A percentile compares a stretch with the other conserved stretches of the same genome.
phyloP scores from a whole-genome alignment of 2,888 invertebrate species.

The Cerastis rubricosa region DNA sequence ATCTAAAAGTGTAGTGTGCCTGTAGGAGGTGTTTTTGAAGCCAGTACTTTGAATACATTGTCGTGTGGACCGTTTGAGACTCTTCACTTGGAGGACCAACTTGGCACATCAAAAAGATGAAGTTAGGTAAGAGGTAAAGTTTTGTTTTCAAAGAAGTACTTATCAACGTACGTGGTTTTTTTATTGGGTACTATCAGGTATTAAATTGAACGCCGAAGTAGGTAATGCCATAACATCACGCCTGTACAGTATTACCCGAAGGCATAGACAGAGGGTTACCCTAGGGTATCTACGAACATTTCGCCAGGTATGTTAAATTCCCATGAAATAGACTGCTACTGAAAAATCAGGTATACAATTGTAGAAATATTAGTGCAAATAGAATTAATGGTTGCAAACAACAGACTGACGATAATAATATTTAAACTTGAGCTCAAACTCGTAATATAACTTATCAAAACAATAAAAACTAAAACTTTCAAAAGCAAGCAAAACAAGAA shows the following conservation, averaged over 20 bases:
- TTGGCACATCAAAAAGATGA: constrained; percentile 1
- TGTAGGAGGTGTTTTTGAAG: neutral
- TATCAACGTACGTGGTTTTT: too few species aligned
- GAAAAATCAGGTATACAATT: neutral
- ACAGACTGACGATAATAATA: neutral
- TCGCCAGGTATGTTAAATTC: neutral
- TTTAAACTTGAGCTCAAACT: neutral
- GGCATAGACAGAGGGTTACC: neutral
- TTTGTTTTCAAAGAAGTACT: neutral
- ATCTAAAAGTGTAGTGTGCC: neutral
- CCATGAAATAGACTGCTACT: neutral
- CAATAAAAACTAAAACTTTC: constrained; percentile 3
- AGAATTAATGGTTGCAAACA: neutral
- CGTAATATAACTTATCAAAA: neutral
- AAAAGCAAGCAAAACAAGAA: neutral
- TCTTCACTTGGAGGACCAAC: constrained; percentile 7
- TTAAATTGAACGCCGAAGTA: neutral
- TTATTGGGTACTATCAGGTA: neutral
- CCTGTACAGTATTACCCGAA: neutral
- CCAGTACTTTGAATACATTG: constrained; percentile 7
- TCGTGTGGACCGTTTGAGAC: neutral
- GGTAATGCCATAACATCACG: neutral
- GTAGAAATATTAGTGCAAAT: neutral
- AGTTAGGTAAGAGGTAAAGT: neutral
- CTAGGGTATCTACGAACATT: too few species aligned